Conservation (phyloP, 1,140 invertebrate genomes). For the Drosophila saltans region DNA sequence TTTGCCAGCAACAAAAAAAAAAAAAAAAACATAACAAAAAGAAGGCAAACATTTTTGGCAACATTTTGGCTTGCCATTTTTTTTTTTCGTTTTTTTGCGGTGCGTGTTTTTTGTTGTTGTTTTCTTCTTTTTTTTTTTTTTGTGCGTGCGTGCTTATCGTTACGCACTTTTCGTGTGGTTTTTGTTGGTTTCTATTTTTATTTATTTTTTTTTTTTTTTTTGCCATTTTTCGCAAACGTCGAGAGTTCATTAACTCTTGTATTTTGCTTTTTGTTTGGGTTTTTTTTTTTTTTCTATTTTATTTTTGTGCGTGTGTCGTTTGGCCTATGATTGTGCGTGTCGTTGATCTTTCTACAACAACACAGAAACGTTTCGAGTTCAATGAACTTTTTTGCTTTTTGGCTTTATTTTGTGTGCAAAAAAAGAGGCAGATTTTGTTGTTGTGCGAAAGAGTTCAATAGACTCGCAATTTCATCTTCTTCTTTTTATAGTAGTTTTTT, state of each 20-base stretch:
- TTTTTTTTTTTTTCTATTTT: slow-evolving; percentile 12
- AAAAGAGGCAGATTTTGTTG: slow-evolving; percentile 24
- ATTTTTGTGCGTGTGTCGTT: slow-evolving; percentile 55
- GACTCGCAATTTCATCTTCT: slow-evolving; percentile 60
- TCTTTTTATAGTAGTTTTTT: slow-evolving; percentile 25
- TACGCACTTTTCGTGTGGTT: slow-evolving; percentile 34
- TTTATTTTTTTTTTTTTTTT: slow-evolving; percentile 17
- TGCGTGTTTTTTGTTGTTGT: slow-evolving; percentile 40
- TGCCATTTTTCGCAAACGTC: slow-evolving; percentile 28
- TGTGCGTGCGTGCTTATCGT: slow-evolving; percentile 40
- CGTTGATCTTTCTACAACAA: slow-evolving; percentile 69
- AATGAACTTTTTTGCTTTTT: slow-evolving; percentile 64
- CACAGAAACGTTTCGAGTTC: slow-evolving; percentile 50
- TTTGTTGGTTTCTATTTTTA: slow-evolving; percentile 1
- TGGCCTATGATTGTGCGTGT: slow-evolving; percentile 67
- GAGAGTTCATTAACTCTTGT: slow-evolving; percentile 69
- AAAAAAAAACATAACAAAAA: slow-evolving; percentile 26
- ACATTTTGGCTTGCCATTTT: slow-evolving; percentile 50
- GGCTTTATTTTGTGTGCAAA: slow-evolving; percentile 34
- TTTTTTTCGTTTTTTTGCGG: slow-evolving; percentile 10
- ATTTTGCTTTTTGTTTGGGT: slow-evolving; percentile 35
- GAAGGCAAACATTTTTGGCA: slow-evolving; percentile 58
- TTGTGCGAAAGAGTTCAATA: slow-evolving; percentile 71
- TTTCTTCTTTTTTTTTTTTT: slow-evolving; percentile 13
- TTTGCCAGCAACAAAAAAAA: slow-evolving; percentile 12